Evolutionary conservation across 1,140 invertebrate genomes (phyloP).

Genomic region (Oedothorax gibbosus): DNA sequence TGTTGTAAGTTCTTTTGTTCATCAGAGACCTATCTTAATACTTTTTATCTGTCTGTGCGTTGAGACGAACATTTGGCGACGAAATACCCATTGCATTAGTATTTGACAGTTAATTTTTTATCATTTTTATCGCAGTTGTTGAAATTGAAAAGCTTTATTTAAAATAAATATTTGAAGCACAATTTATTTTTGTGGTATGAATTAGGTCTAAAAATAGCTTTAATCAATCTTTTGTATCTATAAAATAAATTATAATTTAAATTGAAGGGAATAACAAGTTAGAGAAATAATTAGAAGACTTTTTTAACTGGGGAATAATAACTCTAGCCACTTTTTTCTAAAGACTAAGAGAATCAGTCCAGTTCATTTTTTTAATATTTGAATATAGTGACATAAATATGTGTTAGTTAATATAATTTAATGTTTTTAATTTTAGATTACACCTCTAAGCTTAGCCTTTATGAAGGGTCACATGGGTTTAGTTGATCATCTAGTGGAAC

Average conservation of each 20-base stretch:
- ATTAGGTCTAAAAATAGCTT: background rate
- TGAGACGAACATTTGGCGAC: too few relatives aligned
- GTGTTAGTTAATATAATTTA: background rate
- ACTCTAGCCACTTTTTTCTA: background rate
- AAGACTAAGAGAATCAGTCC: too few relatives aligned
- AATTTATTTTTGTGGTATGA: background rate
- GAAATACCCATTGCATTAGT: too few relatives aligned
- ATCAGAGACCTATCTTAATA: too few relatives aligned
- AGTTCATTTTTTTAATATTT: too few relatives aligned
- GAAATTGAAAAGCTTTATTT: background rate
- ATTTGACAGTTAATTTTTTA: too few relatives aligned
- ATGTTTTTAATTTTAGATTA: constrained; percentile 66
- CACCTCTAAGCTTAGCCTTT: constrained; percentile 71
- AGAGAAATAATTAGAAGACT: too few relatives aligned
- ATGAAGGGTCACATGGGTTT: constrained; percentile 72
- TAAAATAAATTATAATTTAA: too few relatives aligned
- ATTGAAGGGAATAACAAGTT: too few relatives aligned
- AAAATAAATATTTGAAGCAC: background rate
- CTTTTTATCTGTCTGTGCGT: too few relatives aligned
- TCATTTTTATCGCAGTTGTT: background rate
- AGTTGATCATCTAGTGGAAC: constrained; percentile 70
- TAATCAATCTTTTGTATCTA: background rate
- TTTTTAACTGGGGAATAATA: background rate
- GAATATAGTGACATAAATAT: too few relatives aligned
- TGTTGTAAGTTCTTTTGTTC: background rate